These are phyloP conservation scores for Pectinophora gossypiella DNA, from an alignment of 1,140 invertebrate species.

Conservation along the genomic window DNA sequence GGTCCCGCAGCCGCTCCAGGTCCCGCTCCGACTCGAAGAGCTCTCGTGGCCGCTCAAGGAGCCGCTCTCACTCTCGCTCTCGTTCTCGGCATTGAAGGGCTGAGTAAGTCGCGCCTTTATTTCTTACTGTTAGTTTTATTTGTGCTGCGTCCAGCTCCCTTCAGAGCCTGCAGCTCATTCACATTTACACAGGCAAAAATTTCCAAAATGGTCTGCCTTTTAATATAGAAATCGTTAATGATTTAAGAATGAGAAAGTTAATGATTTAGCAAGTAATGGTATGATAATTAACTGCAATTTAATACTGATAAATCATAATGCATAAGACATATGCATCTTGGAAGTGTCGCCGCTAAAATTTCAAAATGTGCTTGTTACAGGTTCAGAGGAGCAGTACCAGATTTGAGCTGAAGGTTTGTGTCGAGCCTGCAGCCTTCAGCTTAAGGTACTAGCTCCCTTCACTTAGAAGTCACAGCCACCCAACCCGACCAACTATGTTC, in stretches of 20 bases:
- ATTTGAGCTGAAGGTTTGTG: slow-evolving; percentile 48
- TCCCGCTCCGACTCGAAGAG: slow-evolving; percentile 71
- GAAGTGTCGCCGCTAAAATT: no score
- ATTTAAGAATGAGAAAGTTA: no score
- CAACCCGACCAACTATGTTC: slow-evolving; percentile 59
- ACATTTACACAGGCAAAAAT: no score
- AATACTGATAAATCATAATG: no score
- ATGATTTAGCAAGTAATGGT: no score
- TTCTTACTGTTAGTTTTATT: no score
- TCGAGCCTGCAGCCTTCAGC: slow-evolving; percentile 45
- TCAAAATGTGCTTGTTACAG: slow-evolving; percentile 33
- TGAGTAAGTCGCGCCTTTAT: slow-evolving; percentile 33
- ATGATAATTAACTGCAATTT: no score
- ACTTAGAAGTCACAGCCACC: slow-evolving; percentile 37
- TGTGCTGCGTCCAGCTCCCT: no score
- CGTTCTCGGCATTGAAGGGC: slow-evolving; percentile 63
- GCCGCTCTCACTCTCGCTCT: slow-evolving; percentile 58
- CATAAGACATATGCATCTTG: no score
- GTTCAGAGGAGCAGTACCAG: slow-evolving; percentile 55
- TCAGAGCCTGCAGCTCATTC: no score
- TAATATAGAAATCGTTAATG: no score
- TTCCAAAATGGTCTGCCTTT: no score
- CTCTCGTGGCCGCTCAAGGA: slow-evolving; percentile 62
- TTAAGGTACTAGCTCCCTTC: slow-evolving; percentile 57
- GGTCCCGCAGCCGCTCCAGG: slow-evolving; percentile 30